phyloP scores from a whole-genome alignment of 2,797 vertebrate genomes.

The Momotus momota region DNA sequence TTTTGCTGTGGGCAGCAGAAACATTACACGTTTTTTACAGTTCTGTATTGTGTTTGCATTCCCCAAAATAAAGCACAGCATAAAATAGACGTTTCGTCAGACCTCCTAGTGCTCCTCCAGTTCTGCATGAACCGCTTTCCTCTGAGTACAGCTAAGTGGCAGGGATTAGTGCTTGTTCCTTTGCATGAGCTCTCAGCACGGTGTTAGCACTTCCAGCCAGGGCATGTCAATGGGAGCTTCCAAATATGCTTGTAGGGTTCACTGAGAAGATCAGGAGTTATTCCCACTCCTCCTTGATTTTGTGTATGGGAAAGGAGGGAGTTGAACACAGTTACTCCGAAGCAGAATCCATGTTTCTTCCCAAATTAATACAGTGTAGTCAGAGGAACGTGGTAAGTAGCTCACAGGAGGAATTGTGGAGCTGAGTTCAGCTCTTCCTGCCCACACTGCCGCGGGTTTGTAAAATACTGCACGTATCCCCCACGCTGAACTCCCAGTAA shows the following conservation, averaged over 20 bases:
- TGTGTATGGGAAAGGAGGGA: background rate
- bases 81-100: background rate
- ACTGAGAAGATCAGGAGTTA: background rate
- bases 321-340: background rate
- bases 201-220: background rate
- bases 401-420: background rate
- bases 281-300: background rate
- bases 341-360: background rate
- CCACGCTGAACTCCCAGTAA: background rate
- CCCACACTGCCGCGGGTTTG: background rate
- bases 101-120: background rate
- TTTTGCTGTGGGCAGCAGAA: background rate
- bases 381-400: background rate
- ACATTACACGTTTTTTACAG: background rate
- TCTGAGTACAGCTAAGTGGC: background rate
- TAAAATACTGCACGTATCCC: background rate
- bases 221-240: background rate
- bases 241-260: background rate
- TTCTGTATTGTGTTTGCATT: background rate
- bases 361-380: background rate
- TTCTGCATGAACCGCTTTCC: background rate
- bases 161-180: background rate
- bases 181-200: accelerated
- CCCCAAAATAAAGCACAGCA: background rate
- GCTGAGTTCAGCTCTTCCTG: background rate